Base-by-base conservation (phyloP, 2,888 invertebrate species). In the Nezara viridula region DNA sequence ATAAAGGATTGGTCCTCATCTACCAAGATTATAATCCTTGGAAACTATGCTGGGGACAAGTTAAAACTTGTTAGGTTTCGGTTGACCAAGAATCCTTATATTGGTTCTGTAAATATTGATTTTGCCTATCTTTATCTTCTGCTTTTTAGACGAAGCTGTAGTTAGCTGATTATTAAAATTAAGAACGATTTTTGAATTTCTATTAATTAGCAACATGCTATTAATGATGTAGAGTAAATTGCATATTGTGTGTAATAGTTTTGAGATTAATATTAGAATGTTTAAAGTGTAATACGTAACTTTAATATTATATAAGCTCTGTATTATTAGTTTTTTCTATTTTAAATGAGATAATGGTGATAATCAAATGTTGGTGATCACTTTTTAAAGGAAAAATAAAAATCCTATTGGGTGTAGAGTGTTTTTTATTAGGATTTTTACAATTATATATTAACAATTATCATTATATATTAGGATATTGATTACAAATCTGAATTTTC, bases 31-130 rank as follows among this genome's bases (percentile, higher is more conserved):
- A 32, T 60, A 37, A 73, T 73, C 32, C 9, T 73, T 37, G 5
- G 27, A 60, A 55, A 60, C 2, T 44, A n/a, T 47, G 24, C 21
- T 81, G 0, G 5, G 16, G 44, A 81, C 24, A 44, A 47, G 24
- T 81, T 81, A 21, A 19, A 73, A 44, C 81, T 81, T 81, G 0
- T 24, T 44, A n/a, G 81, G 81, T 81, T 81, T 81, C 81, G n/a
- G 44, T 81, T 81, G n/a, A n/a, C 44, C 7, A 81, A 81, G 81
- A 81, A 81, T 81, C 81, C 81, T 81, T 81, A 81, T n/a, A 44
- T n/a, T 44, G 44, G 24, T 81, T n/a, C 44, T 16, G 44, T 44
- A 47, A 44, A 44, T 81, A 81, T 81, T 81, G 81, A 81, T 81
- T 81, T 47, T n/a, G 66, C 37, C n/a, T n/a, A 44, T 81, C 44